Base-by-base conservation (phyloP, 2,888 invertebrate genomes). In the Zygogramma bicolorata region DNA sequence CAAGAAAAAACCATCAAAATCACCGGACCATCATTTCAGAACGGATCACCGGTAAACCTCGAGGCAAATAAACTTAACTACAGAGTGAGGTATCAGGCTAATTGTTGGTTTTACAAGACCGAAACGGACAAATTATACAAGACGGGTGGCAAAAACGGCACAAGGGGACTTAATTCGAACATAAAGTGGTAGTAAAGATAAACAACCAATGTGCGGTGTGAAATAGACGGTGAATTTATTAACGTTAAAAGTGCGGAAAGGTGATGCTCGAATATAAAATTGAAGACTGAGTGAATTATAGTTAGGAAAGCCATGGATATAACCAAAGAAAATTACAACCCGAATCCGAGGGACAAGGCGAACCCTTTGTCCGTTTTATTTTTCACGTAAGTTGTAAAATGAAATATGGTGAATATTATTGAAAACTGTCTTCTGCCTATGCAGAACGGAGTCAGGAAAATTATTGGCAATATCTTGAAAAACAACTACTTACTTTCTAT, bases 321-420 rank as follows among this genome's bases (percentile, higher is more conserved):
- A 57, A 88, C 87, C 70, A 87, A 87, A 76, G 88, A 88, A 73
- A 84, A 85, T 75, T 77, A 86, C 74, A 89, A 89, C 79, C 88
- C 89, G 13, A 90, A 88, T 83, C 90, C 90, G 0, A 85, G 87
- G 74, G 85, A 87, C 46, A 84, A 83, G 20, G 89, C 90, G 3
- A 90, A 89, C 83, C 83, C 85, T 4, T 75, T 90, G 5, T 88
- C 89, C 46, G 83, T 86, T 71, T 75, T 90, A 34, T 80, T 89
- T 72, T 90, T 90, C 79, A 88, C 89, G 90, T 90, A 83, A 89
- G 90, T 88, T 29, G 7, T 27, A 27, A 53, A 27, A 10, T 53
- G 0, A 25, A 13, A 8, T 25, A 53, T 25, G 5, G 13, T 27
- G 20, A 46, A 46, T 6, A 10, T 46, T 46, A n/a, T n/a, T n/a